phyloP scores from a whole-genome alignment of 2,797 vertebrate species.

The Malacoraja senta region DNA sequence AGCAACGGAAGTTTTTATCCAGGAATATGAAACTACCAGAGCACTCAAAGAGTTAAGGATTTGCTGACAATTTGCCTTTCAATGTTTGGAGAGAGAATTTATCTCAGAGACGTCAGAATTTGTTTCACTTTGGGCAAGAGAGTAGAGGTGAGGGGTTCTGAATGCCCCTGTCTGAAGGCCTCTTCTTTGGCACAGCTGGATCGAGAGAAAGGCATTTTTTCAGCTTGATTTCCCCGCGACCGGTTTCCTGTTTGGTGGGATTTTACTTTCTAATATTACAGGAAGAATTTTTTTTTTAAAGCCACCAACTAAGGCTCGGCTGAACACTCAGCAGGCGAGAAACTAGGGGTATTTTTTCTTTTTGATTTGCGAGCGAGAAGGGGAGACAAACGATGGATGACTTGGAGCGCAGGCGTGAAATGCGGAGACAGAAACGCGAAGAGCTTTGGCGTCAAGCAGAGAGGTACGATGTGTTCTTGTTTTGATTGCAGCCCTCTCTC shows the following conservation, averaged over 20 bases:
- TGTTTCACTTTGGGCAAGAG: background rate
- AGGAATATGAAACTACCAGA: background rate
- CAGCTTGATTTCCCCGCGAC: background rate
- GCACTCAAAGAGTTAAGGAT: background rate
- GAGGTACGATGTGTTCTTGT: conserved; percentile 21
- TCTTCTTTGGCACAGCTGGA: conserved; percentile 22
- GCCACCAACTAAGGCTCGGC: background rate
- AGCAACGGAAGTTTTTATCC: background rate
- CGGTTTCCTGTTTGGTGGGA: conserved; percentile 24
- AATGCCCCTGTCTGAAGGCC: background rate
- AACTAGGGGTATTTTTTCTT: background rate
- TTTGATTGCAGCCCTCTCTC: conserved; percentile 8
- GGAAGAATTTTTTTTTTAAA: background rate
- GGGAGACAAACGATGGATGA: conserved; percentile 34
- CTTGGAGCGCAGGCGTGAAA: conserved; percentile 28
- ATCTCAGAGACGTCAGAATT: conserved; percentile 9
- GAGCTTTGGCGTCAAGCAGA: conserved; percentile 39
- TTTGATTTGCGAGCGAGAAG: background rate
- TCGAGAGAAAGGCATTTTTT: background rate
- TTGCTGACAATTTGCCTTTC: background rate
- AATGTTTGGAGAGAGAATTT: background rate
- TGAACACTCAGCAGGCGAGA: background rate
- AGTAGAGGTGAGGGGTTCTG: background rate
- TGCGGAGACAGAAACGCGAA: conserved; percentile 36
- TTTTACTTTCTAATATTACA: conserved; percentile 35